Evolutionary conservation across 2,113 vertebrate genomes (phyloP), one percentile per base, ranked within the genome.

Genomic region (Bathybates hornii): DNA sequence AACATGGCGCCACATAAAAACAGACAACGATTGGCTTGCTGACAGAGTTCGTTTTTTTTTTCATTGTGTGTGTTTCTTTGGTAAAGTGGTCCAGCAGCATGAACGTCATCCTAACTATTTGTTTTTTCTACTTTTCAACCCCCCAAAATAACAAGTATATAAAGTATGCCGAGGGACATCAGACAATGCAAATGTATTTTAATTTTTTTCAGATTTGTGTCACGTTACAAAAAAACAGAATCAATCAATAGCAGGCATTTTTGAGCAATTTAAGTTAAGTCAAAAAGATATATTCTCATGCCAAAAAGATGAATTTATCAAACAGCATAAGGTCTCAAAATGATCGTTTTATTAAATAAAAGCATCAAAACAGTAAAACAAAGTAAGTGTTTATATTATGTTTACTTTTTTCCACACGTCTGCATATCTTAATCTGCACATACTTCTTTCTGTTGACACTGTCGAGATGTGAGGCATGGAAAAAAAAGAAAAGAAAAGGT

Each of bases 1-100:
- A 88, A 86, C 29, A 32, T 16, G 90, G 92, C 89, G 89, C 93
- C 90, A 71, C 36, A 45, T 57, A 16, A 61, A 80, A 84, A 78
- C 56, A 73, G 86, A 86, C 66, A 1, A 19, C 2, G 32, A 32
- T 36, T 52, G 14, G 34, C 27, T 43, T 48, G 36, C 56, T 29
- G 50, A 86, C 27, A n/a, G 24, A 68, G 32, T 66, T 83, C 2
- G 1, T 41, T 85, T 87, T 88, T 81, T 82, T 88, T 81, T 73
- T 43, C n/a, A 43, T 5, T 16, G 66, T 41, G 14, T 48, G 16
- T 32, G 48, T 85, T 13, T 76, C 54, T 82, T 79, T 61, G n/a
- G 56, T 53, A 84, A 10, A 24, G 17, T 11, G 59, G 57, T 21
- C 48, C 14, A 14, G 59, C 27, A 29, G n/a, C 38, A 10, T n/a